Conservation (phyloP, 2,888 invertebrate species). For the Nematopogon swammerdamellus region DNA sequence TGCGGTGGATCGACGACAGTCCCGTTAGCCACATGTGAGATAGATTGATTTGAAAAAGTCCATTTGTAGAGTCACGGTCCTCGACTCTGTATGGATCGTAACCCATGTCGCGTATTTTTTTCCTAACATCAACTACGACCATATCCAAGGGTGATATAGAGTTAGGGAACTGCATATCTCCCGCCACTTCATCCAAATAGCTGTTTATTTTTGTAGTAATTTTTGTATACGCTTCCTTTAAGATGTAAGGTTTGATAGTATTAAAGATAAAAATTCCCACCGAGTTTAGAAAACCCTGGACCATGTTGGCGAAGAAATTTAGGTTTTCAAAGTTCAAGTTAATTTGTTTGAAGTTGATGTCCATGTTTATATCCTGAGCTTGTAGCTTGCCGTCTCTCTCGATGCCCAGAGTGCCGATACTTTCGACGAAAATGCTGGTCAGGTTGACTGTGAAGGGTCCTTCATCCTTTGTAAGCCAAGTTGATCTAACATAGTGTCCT, state of each 20-base stretch:
- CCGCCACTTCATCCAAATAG: conserved; percentile 66
- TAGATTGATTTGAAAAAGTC: conserved; percentile 66
- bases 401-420: conserved; percentile 67
- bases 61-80: conserved; percentile 69
- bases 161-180: conserved; percentile 72
- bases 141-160: conserved; percentile 84
- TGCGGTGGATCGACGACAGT: conserved; percentile 75
- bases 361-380: conserved; percentile 76
- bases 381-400: conserved; percentile 72
- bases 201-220: conserved; percentile 71
- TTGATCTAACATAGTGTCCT: conserved; percentile 72
- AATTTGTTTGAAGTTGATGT: conserved; percentile 72
- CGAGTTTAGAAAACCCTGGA: conserved; percentile 75
- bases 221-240: conserved; percentile 74
- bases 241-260: conserved; percentile 80
- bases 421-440: conserved; percentile 65
- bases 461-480: conserved; percentile 65
- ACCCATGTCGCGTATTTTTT: conserved; percentile 60
- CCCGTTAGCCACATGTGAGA: conserved; percentile 79
- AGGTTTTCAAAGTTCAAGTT: conserved; percentile 80
- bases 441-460: conserved; percentile 79
- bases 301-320: conserved; percentile 67
- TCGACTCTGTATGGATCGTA: conserved; percentile 75
- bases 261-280: conserved; percentile 81
- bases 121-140: conserved; percentile 71